Evolutionary conservation across 2,113 vertebrate genomes (phyloP), one percentile per base, ranked within the genome.

Genomic region (Microcebus griseorufus): DNA sequence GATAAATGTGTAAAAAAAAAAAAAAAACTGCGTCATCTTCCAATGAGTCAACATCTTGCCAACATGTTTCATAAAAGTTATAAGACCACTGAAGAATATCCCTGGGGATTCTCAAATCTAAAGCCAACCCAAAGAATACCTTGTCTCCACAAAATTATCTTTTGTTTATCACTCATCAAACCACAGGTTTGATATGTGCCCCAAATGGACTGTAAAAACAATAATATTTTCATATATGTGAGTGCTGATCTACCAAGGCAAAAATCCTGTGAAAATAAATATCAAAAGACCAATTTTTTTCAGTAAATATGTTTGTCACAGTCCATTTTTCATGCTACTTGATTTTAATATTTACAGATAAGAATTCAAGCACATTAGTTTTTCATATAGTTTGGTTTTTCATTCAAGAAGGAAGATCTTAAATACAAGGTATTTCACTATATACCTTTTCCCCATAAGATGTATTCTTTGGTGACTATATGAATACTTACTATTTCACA

Each of bases 21-120:
- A 42, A 34, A 76, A 88, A 88, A 84, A 23, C 9, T 83, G 1
- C 70, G 58, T 89, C 73, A 86, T 93, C 91, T 94, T 88, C 79
- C 79, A 97, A n/a, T 42, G 72, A 93, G 72, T 92, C 65, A 70
- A 45, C 18, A 48, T 62, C 75, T 95, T 81, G 23, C 83, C 42
- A 83, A 89, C 29, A 96, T 93, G 78, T 95, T 62, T 88, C 37
- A 83, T 78, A 94, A 84, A 93, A 62, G 25, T 73, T 78, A 70
- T 76, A 83, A 84, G 7, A 72, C n/a, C 42, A 83, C 0, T 81
- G 45, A 89, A 51, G 45, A 88, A 29, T 6, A 91, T 72, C 60
- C 51, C 55, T 76, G 45, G 58, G 37, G 64, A 93, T 58, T 96
- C 84, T 93, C 93, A 96, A 78, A 91, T 97, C 67, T 93, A 94